phyloP scores from a whole-genome alignment of 2,797 vertebrate species.

The Enoplosus armatus region DNA sequence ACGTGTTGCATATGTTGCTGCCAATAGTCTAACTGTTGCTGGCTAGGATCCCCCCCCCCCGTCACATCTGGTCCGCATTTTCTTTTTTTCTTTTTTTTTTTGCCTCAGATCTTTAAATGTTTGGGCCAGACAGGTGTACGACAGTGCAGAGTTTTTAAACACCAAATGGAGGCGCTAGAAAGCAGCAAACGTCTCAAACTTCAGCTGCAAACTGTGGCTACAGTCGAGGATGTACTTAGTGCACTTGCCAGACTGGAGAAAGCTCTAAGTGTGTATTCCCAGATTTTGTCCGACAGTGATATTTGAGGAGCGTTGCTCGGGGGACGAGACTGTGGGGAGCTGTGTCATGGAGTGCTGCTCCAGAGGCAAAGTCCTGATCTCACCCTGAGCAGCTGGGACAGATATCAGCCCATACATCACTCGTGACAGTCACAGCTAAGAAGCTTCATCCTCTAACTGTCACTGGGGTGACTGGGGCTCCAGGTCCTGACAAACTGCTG shows the following conservation, averaged over 20 bases:
- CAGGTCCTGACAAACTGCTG: conserved; percentile 79
- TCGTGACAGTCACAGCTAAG: conserved; percentile 79
- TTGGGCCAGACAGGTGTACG: conserved; percentile 77
- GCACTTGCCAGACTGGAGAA: conserved; percentile 35
- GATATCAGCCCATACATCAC: conserved; percentile 82
- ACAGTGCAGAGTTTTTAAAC: conserved; percentile 48
- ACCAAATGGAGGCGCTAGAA: conserved; percentile 77
- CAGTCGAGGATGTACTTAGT: conserved; percentile 30
- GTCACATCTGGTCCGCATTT: conserved; percentile 79
- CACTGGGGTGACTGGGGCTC: conserved; percentile 72
- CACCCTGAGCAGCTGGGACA: conserved; percentile 71
- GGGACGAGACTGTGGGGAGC: conserved; percentile 39
- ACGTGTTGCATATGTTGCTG: conserved; percentile 79
- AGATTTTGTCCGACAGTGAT: conserved; percentile 51
- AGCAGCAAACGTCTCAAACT: conserved; percentile 51
- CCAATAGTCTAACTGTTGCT: conserved; percentile 81
- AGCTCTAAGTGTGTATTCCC: conserved; percentile 44
- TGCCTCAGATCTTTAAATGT: conserved; percentile 76
- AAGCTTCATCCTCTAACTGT: conserved; percentile 79
- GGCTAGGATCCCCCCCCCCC: conserved; percentile 64
- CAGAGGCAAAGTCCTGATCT: conserved; percentile 72
- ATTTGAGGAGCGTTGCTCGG: conserved; percentile 48
- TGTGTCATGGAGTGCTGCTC: conserved; percentile 66
- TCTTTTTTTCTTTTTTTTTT: conserved; percentile 34
- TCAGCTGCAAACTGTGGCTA: conserved; percentile 22